phyloP scores from a whole-genome alignment of 2,797 vertebrate species.

The Leucoraja ocellata region DNA sequence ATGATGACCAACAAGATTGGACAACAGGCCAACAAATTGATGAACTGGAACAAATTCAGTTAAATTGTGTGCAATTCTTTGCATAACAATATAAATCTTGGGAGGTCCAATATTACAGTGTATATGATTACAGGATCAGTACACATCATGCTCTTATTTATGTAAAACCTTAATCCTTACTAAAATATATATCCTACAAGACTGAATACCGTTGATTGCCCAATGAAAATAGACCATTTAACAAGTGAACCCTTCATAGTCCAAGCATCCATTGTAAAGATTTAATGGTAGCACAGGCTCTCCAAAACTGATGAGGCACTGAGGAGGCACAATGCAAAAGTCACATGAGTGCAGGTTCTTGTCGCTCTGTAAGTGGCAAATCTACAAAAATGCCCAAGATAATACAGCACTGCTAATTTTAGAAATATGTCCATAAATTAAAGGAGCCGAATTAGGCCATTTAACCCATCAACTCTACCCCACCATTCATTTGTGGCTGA shows the following conservation, averaged over 20 bases:
- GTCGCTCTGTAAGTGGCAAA: background rate
- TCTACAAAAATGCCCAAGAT: background rate
- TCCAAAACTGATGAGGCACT: background rate
- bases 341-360: background rate
- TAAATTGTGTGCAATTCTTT: background rate
- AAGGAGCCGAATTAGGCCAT: no score
- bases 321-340: background rate
- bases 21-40: background rate
- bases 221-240: background rate
- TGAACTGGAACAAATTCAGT: background rate
- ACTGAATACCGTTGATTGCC: background rate
- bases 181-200: background rate
- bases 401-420: background rate
- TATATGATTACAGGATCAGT: background rate
- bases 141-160: background rate
- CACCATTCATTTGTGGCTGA: no score
- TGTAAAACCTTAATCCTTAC: background rate
- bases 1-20: background rate
- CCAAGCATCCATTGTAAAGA: background rate
- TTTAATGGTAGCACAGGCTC: background rate
- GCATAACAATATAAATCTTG: background rate
- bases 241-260: background rate
- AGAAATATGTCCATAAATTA: no score
- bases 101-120: background rate
- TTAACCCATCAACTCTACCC: no score